Conservation (phyloP, 1,140 invertebrate genomes). For the Diorhabda elongata region DNA sequence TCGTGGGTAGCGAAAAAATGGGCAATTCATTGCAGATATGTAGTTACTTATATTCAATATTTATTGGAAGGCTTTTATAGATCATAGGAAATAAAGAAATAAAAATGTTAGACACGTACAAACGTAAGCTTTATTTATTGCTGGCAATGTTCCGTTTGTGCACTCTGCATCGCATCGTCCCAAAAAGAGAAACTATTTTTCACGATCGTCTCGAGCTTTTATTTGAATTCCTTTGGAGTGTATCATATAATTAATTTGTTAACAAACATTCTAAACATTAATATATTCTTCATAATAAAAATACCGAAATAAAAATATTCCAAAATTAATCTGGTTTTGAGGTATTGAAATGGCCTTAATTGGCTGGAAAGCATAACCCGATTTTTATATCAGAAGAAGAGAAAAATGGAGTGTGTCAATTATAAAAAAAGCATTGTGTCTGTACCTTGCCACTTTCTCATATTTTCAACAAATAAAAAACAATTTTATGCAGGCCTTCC, state of each 20-base stretch:
- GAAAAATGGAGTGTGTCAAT: too few relatives aligned
- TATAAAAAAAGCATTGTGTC: too few relatives aligned
- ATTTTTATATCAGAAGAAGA: too few relatives aligned
- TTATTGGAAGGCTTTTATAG: not conserved
- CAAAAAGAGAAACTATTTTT: slow-evolving; percentile 3
- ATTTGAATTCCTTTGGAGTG: not conserved
- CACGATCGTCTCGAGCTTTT: not conserved
- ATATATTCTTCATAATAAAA: not conserved
- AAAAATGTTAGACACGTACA: not conserved
- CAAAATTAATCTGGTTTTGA: too few relatives aligned
- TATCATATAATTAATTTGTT: not conserved
- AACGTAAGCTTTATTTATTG: not conserved
- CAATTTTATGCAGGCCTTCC: not conserved
- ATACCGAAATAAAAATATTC: too few relatives aligned
- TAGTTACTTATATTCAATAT: not conserved
- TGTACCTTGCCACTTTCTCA: too few relatives aligned
- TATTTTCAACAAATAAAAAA: not conserved
- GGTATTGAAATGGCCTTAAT: too few relatives aligned
- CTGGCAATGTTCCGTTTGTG: slow-evolving; percentile 1
- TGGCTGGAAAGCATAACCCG: too few relatives aligned
- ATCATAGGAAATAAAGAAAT: not conserved
- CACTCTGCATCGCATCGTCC: slow-evolving; percentile 1
- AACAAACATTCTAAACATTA: not conserved
- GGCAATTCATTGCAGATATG: not conserved
- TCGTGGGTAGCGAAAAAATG: not conserved